These are phyloP conservation scores for Rhogogaster chlorosoma DNA, from an alignment of 2,888 invertebrate species.

Conservation along the genomic window DNA sequence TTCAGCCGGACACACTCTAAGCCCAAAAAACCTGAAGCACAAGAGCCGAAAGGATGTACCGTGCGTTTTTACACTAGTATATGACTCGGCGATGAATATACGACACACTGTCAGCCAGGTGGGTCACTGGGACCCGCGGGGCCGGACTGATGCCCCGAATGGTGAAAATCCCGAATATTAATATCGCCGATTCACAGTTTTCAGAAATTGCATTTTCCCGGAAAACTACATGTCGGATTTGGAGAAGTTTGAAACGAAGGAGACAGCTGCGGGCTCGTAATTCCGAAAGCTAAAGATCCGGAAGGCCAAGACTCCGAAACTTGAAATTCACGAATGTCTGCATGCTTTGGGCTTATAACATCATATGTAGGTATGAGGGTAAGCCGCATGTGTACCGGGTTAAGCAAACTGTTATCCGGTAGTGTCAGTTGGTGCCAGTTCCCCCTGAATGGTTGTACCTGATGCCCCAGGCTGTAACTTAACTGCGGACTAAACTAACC, in stretches of 20 bases:
- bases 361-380: background rate
- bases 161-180: too few relatives aligned
- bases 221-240: too few relatives aligned
- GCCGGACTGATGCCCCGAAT: too few relatives aligned
- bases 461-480: constrained; percentile 5
- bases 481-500: constrained; percentile 11
- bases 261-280: too few relatives aligned
- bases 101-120: background rate
- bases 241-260: too few relatives aligned
- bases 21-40: background rate
- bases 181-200: too few relatives aligned
- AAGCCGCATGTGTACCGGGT: constrained; percentile 8
- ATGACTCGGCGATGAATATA: background rate
- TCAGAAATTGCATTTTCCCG: too few relatives aligned
- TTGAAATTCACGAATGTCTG: too few relatives aligned
- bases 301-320: too few relatives aligned
- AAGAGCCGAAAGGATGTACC: background rate
- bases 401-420: constrained; percentile 42
- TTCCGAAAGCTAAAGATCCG: too few relatives aligned
- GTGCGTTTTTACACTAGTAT: background rate
- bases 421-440: constrained; percentile 36
- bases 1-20: background rate
- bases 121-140: constrained; percentile 31
- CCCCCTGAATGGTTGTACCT: background rate
- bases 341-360: too few relatives aligned